Evolutionary conservation across 2,888 invertebrate genomes (phyloP).

Genomic region (Hololepta plana): DNA sequence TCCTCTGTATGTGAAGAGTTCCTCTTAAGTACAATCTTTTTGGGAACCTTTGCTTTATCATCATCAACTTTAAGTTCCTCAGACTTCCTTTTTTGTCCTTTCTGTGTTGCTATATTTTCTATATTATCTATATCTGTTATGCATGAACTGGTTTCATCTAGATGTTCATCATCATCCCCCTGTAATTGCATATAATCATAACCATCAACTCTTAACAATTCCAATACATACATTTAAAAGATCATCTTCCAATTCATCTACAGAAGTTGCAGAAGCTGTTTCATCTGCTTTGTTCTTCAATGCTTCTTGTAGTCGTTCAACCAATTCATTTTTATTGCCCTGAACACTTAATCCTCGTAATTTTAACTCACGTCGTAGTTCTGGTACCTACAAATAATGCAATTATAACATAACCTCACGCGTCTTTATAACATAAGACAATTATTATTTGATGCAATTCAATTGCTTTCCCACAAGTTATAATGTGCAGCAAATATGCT

Average conservation of each 20-base stretch:
- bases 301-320: conserved; percentile 53
- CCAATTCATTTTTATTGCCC: conserved; percentile 70
- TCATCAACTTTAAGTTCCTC: conserved; percentile 13
- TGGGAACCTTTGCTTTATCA: conserved; percentile 24
- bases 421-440: too few relatives aligned
- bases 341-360: conserved; percentile 49
- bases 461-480: too few relatives aligned
- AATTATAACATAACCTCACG: too few relatives aligned
- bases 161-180: conserved; percentile 24
- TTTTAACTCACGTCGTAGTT: conserved; percentile 68
- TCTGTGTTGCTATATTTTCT: conserved; percentile 15
- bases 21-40: conserved; percentile 45
- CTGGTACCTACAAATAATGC: too few relatives aligned
- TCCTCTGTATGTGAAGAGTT: conserved; percentile 17
- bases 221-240: conserved; percentile 30
- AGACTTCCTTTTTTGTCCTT: conserved; percentile 17
- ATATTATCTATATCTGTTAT: conserved; percentile 21
- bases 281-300: conserved; percentile 29
- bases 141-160: conserved; percentile 21
- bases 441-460: too few relatives aligned
- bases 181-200: too few relatives aligned
- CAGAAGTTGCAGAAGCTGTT: conserved; percentile 21
- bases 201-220: too few relatives aligned
- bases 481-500: too few relatives aligned
- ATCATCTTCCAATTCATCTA: conserved; percentile 37